Conservation (phyloP, 2,888 invertebrate genomes). For the Selenia dentaria region DNA sequence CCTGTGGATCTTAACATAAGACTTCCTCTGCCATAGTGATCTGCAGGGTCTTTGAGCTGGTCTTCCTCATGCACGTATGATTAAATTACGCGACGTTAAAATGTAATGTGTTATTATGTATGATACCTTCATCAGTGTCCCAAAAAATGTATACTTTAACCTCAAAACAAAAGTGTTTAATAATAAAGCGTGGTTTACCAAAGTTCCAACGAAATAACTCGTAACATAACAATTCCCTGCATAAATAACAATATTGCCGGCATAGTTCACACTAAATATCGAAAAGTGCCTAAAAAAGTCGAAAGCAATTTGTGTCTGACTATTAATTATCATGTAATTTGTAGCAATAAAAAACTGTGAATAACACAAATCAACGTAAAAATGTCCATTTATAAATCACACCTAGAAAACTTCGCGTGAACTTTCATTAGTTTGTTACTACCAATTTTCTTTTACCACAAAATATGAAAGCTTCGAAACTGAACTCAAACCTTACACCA, state of each 20-base stretch:
- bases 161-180: too few relatives aligned
- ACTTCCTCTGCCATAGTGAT: too few relatives aligned
- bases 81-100: too few relatives aligned
- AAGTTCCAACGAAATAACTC: too few relatives aligned
- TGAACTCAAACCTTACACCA: slow-evolving; percentile 17
- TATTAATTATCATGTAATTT: slow-evolving; percentile 47
- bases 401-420: slow-evolving; percentile 41
- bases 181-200: too few relatives aligned
- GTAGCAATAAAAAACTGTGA: slow-evolving; percentile 43
- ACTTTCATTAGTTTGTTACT: slow-evolving; percentile 41
- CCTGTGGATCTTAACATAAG: too few relatives aligned
- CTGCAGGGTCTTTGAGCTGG: too few relatives aligned
- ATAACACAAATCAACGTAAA: slow-evolving; percentile 41
- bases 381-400: slow-evolving; percentile 46
- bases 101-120: too few relatives aligned
- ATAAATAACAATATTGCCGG: not conserved
- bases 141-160: too few relatives aligned
- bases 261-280: slow-evolving; percentile 1
- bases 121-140: too few relatives aligned
- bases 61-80: too few relatives aligned
- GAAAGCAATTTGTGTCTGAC: slow-evolving; percentile 17
- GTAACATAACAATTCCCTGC: not conserved
- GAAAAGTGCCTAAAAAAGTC: slow-evolving; percentile 16
- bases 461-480: slow-evolving; percentile 17
- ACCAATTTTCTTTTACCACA: slow-evolving; percentile 39